Evolutionary conservation across 2,113 vertebrate species (phyloP).

Genomic region (Alectura lathami): DNA sequence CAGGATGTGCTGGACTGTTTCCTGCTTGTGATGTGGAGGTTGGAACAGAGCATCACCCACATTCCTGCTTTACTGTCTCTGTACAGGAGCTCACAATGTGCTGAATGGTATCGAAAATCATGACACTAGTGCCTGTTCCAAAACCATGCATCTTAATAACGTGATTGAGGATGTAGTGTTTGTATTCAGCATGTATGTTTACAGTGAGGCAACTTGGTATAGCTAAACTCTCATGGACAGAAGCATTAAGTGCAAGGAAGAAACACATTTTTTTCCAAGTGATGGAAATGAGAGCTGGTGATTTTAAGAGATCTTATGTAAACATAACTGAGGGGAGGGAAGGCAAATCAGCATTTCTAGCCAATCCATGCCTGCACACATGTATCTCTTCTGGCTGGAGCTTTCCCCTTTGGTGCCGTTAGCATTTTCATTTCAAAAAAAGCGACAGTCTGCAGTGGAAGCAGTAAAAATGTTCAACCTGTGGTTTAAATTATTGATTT

Average conservation of each 20-base stretch:
- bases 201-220: slow-evolving; percentile 26
- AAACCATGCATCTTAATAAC: slow-evolving; percentile 28
- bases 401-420: slow-evolving; percentile 77
- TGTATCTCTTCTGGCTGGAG: slow-evolving; percentile 70
- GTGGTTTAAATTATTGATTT: slow-evolving; percentile 87
- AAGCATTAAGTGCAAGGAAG: slow-evolving; percentile 43
- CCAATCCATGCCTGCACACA: slow-evolving; percentile 62
- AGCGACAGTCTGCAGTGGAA: slow-evolving; percentile 73
- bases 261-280: slow-evolving; percentile 37
- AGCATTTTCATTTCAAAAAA: slow-evolving; percentile 82
- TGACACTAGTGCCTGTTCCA: not conserved
- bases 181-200: slow-evolving; percentile 47
- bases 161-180: slow-evolving; percentile 9
- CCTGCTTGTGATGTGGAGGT: not conserved
- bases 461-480: slow-evolving; percentile 83
- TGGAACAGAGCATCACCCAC: not conserved
- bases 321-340: slow-evolving; percentile 12
- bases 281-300: slow-evolving; percentile 69
- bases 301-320: slow-evolving; percentile 75
- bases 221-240: slow-evolving; percentile 30
- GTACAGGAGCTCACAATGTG: not conserved
- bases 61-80: not conserved
- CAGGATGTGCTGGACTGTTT: rapidly evolving
- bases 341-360: slow-evolving; percentile 60
- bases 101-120: slow-evolving; percentile 20